These are phyloP conservation scores for Neolamprologus toae DNA, from an alignment of 2,113 vertebrate species.

Conservation along the genomic window DNA sequence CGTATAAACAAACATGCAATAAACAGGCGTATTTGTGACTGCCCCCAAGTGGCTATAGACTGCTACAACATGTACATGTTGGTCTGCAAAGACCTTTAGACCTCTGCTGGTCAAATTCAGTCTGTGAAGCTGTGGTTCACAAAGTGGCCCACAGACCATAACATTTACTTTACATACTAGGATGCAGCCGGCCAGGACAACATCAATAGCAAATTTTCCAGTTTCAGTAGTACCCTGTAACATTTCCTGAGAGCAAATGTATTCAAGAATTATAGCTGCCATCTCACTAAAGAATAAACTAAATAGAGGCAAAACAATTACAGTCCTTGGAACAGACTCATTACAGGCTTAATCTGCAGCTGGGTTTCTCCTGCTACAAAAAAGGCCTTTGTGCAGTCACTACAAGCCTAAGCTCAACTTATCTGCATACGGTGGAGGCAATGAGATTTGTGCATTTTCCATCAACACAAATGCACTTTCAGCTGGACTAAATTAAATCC, in stretches of 20 bases:
- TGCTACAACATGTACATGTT: background rate
- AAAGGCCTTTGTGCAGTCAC: background rate
- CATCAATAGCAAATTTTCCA: background rate
- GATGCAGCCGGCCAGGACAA: background rate
- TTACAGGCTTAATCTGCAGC: background rate
- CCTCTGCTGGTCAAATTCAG: background rate
- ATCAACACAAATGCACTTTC: background rate
- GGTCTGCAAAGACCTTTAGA: background rate
- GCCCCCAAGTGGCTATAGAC: background rate
- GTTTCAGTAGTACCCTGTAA: background rate
- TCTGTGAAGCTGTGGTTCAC: background rate
- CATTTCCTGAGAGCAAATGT: background rate
- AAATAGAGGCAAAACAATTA: background rate
- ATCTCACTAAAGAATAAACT: background rate
- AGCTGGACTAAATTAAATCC: background rate
- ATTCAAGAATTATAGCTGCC: background rate
- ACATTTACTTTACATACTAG: background rate
- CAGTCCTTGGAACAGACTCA: background rate
- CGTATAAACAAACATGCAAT: rapidly evolving
- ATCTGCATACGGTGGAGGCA: background rate
- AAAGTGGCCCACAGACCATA: background rate
- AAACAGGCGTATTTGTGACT: background rate
- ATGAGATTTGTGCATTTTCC: background rate
- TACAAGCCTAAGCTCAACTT: background rate
- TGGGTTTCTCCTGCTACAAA: background rate